These are phyloP conservation scores for Euphydryas editha DNA, from an alignment of 2,888 invertebrate genomes.

Conservation along the genomic window DNA sequence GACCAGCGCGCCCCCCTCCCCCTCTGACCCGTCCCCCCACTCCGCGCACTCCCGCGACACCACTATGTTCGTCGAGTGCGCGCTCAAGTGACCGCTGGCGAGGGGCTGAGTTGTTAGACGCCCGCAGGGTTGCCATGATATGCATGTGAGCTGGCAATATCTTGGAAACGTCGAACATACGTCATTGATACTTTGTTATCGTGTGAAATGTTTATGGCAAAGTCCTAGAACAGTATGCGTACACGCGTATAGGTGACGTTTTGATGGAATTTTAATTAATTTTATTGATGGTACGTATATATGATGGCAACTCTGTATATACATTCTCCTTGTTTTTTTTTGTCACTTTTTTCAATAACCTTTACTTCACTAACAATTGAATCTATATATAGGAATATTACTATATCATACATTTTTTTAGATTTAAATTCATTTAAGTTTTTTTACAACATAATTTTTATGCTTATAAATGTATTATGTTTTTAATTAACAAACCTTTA, in stretches of 20 bases:
- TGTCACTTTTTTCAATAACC: background rate
- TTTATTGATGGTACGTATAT: background rate
- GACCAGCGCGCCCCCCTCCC: conserved; percentile 37
- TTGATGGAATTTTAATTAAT: background rate
- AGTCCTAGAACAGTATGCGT: background rate
- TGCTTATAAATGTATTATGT: background rate
- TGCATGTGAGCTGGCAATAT: conserved; percentile 4
- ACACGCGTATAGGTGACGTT: background rate
- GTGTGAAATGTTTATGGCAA: background rate
- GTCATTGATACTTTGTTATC: background rate
- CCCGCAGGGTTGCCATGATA: background rate
- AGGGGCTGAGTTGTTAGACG: conserved; percentile 31
- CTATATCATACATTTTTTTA: background rate
- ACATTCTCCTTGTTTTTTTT: background rate
- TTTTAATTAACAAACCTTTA: background rate
- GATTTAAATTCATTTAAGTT: background rate
- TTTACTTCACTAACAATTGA: background rate
- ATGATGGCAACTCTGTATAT: conserved; percentile 10
- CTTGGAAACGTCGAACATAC: background rate
- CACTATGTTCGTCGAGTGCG: conserved; percentile 75
- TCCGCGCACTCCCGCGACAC: conserved; percentile 32
- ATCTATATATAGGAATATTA: background rate
- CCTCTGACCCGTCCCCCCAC: conserved; percentile 36
- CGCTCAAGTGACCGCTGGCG: conserved; percentile 69
- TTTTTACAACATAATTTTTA: conserved; percentile 1